These are phyloP conservation scores for Enteromius paludinosus DNA, from an alignment of 2,797 vertebrate genomes.

Conservation along the genomic window DNA sequence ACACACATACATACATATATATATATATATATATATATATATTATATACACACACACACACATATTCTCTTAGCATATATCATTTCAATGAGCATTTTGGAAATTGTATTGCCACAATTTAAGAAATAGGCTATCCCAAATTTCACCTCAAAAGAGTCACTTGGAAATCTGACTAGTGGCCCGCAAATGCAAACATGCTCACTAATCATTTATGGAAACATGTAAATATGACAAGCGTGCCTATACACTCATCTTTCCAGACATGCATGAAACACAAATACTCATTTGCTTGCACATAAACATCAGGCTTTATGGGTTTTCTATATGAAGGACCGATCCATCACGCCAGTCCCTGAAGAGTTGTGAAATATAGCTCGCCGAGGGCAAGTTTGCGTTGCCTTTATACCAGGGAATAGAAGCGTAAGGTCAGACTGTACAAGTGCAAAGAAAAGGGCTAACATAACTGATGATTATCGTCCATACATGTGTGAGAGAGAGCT, in stretches of 20 bases:
- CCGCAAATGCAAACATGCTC: neutral
- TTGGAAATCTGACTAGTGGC: neutral
- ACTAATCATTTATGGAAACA: neutral
- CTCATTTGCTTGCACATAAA: conserved; percentile 41
- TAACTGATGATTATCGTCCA: conserved; percentile 29
- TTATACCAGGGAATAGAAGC: conserved; percentile 37
- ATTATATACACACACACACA: too few relatives aligned
- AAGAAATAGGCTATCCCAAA: neutral
- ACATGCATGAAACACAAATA: conserved; percentile 47
- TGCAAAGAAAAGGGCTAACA: conserved; percentile 47
- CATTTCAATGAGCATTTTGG: neutral
- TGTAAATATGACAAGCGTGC: conserved; percentile 12
- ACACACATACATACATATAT: too few relatives aligned
- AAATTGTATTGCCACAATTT: neutral
- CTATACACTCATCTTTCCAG: conserved; percentile 15
- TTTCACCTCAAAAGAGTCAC: neutral
- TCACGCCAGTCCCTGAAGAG: conserved; percentile 53
- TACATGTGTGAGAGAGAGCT: neutral
- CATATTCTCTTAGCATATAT: too few relatives aligned
- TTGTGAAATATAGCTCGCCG: conserved; percentile 48
- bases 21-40: too few relatives aligned
- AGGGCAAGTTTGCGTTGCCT: conserved; percentile 49
- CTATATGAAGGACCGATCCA: conserved; percentile 53
- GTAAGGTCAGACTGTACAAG: conserved; percentile 55
- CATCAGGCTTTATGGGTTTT: conserved; percentile 50